Evolutionary conservation across 64 coral and sea anemone species (phyloP), one percentile per base, ranked within the genome.

Genomic region (Dendrophyllia cribrosa): DNA sequence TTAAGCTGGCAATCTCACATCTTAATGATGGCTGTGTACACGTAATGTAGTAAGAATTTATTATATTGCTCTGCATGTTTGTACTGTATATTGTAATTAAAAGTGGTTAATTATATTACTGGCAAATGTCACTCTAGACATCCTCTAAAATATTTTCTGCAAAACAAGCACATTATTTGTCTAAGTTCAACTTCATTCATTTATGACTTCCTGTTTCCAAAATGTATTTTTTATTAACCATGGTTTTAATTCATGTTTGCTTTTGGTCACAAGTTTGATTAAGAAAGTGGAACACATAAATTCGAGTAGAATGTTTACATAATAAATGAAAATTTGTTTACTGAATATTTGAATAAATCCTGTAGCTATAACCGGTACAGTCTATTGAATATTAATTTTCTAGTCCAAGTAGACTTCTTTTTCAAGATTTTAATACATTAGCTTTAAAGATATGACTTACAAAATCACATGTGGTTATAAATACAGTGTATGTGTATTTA

Each of bases 241-340:
- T 64, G 7, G 7, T 64, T 19, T 64, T 20, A 13, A 13, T 14
- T 15, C 19, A 13, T 64, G 5, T 64, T 64, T 64, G 17, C 70
- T 44, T 72, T 72, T 72, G 34, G 34, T 44, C 25, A 55, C n/a
- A 22, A 9, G 19, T 25, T 77, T 52, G 7, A 5, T 11, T 53
- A 12, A 16, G 19, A 55, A 24, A 77, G 74, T 13, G 9, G 22
- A 24, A 23, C 7, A 77, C 17, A 58, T 21, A 49, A 77, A 77
- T 55, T 20, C 53, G n/a, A 77, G 51, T 16, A 21, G 49, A 58
- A 55, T 77, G 51, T 77, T 77, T 24, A 77, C 71, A 74, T 74
- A 73, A 6, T 9, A 70, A 10, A 43, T 75, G 4, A 13, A 58
- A 50, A 9, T 50, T 77, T 77, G 50, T 77, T 21, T 77, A 24